Base-by-base conservation (phyloP, 2,888 invertebrate genomes). In the Acholoe squamosa region DNA sequence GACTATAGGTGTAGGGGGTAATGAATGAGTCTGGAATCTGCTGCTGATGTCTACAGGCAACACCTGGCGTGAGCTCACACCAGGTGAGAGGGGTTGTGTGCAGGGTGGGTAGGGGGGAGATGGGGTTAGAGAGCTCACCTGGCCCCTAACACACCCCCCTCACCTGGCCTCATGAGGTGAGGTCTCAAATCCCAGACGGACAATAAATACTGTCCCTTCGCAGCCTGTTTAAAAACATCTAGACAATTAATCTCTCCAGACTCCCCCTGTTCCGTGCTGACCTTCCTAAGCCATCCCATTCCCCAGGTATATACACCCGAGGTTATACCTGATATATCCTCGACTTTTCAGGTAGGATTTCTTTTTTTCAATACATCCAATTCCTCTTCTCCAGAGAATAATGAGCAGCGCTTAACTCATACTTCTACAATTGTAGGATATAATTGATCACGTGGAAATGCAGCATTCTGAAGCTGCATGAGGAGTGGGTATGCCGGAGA, bases 101-200 rank as follows among this genome's bases (percentile, higher is more conserved):
- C 22, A 19, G 71, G 12, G 16, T 16, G 16, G 7, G 71, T 71
- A 25, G 25, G 71, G 25, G 34, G 31, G 80, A 43, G 19, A 22
- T 14, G 80, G 80, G 80, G 80, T 33, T 61, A 61, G 22, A 61
- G 19, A 25, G 71, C 71, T 71, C 71, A 71, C 71, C 71, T 71
- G 71, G 28, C 31, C 3, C 28, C 19, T 14, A 5, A 28, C 7
- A 28, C 0, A 0, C 25, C 14, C 12, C 71, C 14, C 31, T 71
- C 71, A 71, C 71, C 71, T 71, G 71, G 71, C 71, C 71, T 28
- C 71, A n/a, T 25, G 71, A 14, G 61, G 61, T 61, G 61, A 61
- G n/a, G 1, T n/a, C 61, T 61, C 22, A 61, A 61, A 61, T 61
- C 61, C 61, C 61, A 61, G 22, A 19, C 61, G 22, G 61, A 61